phyloP scores from a whole-genome alignment of 1,140 invertebrate genomes.

The Olivierus martensii region DNA sequence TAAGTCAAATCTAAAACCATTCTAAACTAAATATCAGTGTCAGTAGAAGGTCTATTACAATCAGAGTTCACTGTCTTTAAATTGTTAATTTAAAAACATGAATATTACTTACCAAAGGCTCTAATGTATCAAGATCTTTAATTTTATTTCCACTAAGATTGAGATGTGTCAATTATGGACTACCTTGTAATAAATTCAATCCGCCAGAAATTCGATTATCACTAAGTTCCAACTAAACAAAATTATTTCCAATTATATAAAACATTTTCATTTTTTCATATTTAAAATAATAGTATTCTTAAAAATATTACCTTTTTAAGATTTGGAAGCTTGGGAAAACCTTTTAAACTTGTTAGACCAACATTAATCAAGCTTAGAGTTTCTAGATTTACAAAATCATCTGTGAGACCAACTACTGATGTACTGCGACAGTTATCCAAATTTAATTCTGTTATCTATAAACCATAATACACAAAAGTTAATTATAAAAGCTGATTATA shows the following conservation, averaged over 20 bases:
- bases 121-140: conserved; percentile 77
- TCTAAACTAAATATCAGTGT: too few relatives aligned
- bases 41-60: too few relatives aligned
- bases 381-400: conserved; percentile 78
- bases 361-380: conserved; percentile 88
- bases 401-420: conserved; percentile 76
- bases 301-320: conserved; percentile 55
- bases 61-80: too few relatives aligned
- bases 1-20: too few relatives aligned
- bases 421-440: conserved; percentile 92
- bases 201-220: conserved; percentile 83
- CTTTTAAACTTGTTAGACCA: conserved; percentile 85
- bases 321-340: conserved; percentile 68
- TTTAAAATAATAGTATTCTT: not conserved
- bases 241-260: too few relatives aligned
- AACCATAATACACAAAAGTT: conserved; percentile 29
- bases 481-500: too few relatives aligned
- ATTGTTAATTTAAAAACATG: too few relatives aligned
- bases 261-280: not conserved
- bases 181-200: conserved; percentile 70
- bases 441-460: conserved; percentile 84
- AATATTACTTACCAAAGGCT: conserved; percentile 55
- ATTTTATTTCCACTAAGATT: conserved; percentile 96
- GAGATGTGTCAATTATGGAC: conserved; percentile 75
- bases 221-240: conserved; percentile 52